Conservation (phyloP, 2,888 invertebrate genomes). For the Metellina segmentata region DNA sequence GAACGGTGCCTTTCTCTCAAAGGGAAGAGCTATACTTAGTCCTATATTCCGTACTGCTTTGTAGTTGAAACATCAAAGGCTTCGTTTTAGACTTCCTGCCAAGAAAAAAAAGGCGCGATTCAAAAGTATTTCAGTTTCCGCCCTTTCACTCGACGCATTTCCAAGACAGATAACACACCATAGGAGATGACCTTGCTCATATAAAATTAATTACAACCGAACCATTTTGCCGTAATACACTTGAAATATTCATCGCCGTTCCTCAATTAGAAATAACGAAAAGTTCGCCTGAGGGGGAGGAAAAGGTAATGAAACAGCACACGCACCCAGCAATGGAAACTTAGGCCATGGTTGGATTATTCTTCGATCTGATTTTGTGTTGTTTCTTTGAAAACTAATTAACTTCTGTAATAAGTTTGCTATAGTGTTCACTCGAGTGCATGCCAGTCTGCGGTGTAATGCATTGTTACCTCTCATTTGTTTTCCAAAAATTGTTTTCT, state of each 20-base stretch:
- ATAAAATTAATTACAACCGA: constrained; percentile 69
- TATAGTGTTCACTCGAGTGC: constrained; percentile 61
- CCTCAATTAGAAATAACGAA: constrained; percentile 68
- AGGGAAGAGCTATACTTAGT: background rate
- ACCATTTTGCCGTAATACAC: constrained; percentile 72
- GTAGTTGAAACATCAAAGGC: constrained; percentile 17
- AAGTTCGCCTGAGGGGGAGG: constrained; percentile 64
- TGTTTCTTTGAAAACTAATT: constrained; percentile 74
- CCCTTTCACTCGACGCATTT: constrained; percentile 49
- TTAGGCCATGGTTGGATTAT: constrained; percentile 47
- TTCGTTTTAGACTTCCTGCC: constrained; percentile 14
- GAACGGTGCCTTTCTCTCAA: background rate
- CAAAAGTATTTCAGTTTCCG: background rate
- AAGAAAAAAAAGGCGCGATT: constrained; percentile 13
- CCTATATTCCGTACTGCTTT: background rate
- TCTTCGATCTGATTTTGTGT: constrained; percentile 73
- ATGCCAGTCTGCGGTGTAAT: constrained; percentile 31
- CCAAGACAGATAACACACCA: constrained; percentile 46
- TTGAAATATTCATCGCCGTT: constrained; percentile 66
- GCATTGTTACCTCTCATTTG: constrained; percentile 61
- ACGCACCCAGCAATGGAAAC: constrained; percentile 40
- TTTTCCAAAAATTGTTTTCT: constrained; percentile 64
- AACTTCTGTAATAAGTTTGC: constrained; percentile 72
- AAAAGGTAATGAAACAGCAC: constrained; percentile 63
- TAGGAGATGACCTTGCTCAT: constrained; percentile 58